phyloP scores from a whole-genome alignment of 2,113 vertebrate species.

The Potamarius usumacintae region DNA sequence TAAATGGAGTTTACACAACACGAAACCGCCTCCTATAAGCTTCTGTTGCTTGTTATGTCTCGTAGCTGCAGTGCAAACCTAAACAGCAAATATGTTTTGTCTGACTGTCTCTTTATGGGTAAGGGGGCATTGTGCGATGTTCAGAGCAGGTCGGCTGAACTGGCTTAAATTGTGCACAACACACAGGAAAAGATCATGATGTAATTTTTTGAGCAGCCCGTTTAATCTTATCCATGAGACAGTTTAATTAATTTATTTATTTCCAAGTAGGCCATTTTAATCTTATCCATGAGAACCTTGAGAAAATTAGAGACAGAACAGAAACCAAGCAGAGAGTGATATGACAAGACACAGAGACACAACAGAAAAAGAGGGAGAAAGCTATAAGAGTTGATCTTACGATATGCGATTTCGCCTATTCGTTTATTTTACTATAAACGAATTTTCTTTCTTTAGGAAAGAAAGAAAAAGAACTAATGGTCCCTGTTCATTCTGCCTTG shows the following conservation, averaged over 20 bases:
- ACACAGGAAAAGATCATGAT: slow-evolving; percentile 2
- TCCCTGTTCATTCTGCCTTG: too few relatives aligned
- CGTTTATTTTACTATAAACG: background rate
- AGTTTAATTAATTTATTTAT: background rate
- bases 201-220: background rate
- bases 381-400: too few relatives aligned
- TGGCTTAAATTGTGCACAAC: background rate
- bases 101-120: background rate
- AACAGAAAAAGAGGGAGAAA: background rate
- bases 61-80: background rate
- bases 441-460: background rate
- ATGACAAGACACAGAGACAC: slow-evolving; percentile 18
- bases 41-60: slow-evolving; percentile 13
- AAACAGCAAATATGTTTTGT: slow-evolving; percentile 8
- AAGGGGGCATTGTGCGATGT: background rate
- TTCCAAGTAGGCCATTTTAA: background rate
- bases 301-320: slow-evolving; percentile 13
- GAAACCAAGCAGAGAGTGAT: slow-evolving; percentile 8
- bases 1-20: background rate
- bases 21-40: background rate
- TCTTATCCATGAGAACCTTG: slow-evolving; percentile 27
- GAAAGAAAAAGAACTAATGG: background rate
- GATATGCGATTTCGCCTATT: too few relatives aligned
- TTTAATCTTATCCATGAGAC: slow-evolving; percentile 18
- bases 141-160: background rate